A percentile compares a stretch with the other conserved stretches of the same genome.
phyloP scores from a whole-genome alignment of 2,113 vertebrate species.

The Tragulus kanchil region DNA sequence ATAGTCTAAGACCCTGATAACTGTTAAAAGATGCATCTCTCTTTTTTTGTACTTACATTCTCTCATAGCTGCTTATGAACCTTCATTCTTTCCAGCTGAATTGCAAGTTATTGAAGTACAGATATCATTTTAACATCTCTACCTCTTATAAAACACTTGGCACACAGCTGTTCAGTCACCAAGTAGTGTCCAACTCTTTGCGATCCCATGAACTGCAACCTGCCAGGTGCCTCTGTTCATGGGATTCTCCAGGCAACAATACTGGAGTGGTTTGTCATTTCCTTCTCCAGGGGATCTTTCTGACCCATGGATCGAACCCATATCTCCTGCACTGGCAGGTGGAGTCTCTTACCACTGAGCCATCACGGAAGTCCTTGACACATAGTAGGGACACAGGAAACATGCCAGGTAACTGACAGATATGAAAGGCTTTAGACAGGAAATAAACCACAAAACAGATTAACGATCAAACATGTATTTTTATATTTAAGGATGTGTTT shows the following conservation, averaged over 20 bases:
- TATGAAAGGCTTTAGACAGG: conserved; percentile 31
- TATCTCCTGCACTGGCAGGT: not conserved
- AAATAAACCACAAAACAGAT: conserved; percentile 21
- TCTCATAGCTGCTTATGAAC: not conserved
- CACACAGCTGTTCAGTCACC: not conserved
- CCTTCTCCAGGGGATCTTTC: not conserved
- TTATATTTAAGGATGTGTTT: not conserved
- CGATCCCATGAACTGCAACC: not conserved
- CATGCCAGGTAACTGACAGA: not conserved
- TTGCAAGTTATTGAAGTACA: not conserved
- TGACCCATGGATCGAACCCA: not conserved
- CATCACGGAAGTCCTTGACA: not conserved
- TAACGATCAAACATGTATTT: not conserved
- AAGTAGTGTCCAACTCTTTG: not conserved
- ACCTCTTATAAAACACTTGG: not conserved
- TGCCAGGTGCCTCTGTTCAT: not conserved
- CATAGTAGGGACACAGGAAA: not conserved
- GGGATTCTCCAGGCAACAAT: not conserved
- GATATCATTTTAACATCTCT: not conserved
- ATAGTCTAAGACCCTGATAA: not conserved
- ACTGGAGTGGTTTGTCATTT: not conserved
- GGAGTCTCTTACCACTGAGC: not conserved
- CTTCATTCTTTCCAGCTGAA: not conserved
- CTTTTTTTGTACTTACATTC: not conserved
- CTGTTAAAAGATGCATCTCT: not conserved